These are phyloP conservation scores for Cydia strobilella DNA, from an alignment of 1,140 invertebrate genomes.

Conservation along the genomic window DNA sequence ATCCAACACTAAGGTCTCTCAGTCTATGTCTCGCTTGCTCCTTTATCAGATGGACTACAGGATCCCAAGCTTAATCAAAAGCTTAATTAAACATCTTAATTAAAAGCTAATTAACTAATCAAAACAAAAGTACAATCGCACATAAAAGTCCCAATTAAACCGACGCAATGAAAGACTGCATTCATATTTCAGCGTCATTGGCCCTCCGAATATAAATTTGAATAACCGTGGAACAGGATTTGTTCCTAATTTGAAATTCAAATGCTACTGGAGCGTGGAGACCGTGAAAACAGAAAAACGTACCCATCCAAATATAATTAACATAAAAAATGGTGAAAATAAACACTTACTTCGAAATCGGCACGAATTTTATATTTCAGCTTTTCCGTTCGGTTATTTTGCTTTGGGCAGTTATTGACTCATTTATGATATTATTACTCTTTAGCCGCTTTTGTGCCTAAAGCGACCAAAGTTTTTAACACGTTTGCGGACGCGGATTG, in stretches of 20 bases:
- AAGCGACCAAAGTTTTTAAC: too few species aligned
- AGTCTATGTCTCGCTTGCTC: too few species aligned
- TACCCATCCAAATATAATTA: conserved; percentile 54
- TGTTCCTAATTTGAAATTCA: conserved; percentile 71
- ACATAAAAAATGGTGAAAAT: conserved; percentile 43
- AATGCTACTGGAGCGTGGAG: conserved; percentile 56
- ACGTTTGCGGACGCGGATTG: too few species aligned
- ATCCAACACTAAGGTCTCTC: too few species aligned
- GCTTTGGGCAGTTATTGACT: conserved; percentile 6
- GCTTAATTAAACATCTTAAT: too few species aligned
- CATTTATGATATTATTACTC: conserved; percentile 11
- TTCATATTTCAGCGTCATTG: conserved; percentile 67
- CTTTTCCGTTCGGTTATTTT: not conserved
- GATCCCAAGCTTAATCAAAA: too few species aligned
- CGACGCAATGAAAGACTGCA: conserved; percentile 58
- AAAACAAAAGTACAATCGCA: conserved; percentile 25
- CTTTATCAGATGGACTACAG: too few species aligned
- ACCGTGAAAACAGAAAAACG: conserved; percentile 54
- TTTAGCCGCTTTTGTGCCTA: not conserved
- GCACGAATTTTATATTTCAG: conserved; percentile 17
- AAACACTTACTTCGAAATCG: conserved; percentile 39
- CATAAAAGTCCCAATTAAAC: conserved; percentile 44
- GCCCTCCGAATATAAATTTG: conserved; percentile 68
- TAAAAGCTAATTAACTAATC: not conserved
- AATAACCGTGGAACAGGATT: conserved; percentile 69